Conservation (phyloP, 1,140 invertebrate genomes). For the Oreohelix idahoensis region DNA sequence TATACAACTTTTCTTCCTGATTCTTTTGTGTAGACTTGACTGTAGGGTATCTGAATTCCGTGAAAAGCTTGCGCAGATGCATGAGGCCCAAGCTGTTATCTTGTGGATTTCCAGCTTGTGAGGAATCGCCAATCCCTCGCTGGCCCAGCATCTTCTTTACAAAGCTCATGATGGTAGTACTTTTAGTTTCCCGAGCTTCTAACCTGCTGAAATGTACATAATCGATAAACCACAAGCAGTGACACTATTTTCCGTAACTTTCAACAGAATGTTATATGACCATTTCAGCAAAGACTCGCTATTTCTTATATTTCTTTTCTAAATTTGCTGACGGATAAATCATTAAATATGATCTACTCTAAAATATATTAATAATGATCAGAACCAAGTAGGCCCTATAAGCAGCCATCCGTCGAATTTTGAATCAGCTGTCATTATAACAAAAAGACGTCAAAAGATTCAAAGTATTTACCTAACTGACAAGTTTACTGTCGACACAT, state of each 20-base stretch:
- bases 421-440: neutral
- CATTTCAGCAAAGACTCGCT: neutral
- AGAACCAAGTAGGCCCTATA: neutral
- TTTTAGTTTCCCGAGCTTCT: neutral
- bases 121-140: constrained; percentile 35
- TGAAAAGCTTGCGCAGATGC: constrained; percentile 96
- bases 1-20: constrained; percentile 94
- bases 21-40: constrained; percentile 77
- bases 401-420: neutral
- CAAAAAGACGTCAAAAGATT: neutral
- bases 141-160: constrained; percentile 58
- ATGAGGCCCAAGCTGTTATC: constrained; percentile 84
- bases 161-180: constrained; percentile 54
- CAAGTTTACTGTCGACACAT: too few relatives aligned
- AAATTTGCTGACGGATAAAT: neutral
- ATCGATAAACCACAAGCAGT: neutral
- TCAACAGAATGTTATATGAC: neutral
- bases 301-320: neutral
- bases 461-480: neutral
- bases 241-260: neutral
- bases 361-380: neutral
- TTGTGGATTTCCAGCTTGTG: constrained; percentile 46
- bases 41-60: constrained; percentile 90
- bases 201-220: neutral
- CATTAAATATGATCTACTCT: neutral